Evolutionary conservation across 2,113 vertebrate species (phyloP), one percentile per base, ranked within the genome.

Genomic region (Hippopotamus amphibius): DNA sequence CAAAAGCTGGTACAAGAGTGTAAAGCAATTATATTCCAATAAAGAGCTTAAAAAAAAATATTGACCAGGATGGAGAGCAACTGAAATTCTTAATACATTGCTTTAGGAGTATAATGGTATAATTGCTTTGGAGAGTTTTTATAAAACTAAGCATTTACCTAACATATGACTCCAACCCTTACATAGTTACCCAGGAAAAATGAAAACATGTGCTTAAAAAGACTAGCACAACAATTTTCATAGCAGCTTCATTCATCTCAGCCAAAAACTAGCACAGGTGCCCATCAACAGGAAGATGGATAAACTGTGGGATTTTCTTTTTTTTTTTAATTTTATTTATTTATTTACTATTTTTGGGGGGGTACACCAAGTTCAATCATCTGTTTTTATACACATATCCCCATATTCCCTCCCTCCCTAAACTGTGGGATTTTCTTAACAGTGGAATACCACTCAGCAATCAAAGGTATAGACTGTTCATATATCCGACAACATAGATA

Each of bases 101-200:
- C 76, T 63, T 84, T 59, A 53, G 30, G 28, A 61, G 26, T 53
- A 22, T 63, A 92, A 92, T 4, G 21, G 68, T 84, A 76, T 17
- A 93, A 84, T 24, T 63, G 13, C 68, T 84, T 84, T 84, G 48
- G 57, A 65, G 65, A 92, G 57, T 55, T 74, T 88, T 87, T 65
- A 65, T 48, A n/a, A 92, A 74, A 81, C 22, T 63, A 81, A 82
- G 46, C 2, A 87, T 86, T 71, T 72, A 65, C 9, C 17, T 65
- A 65, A 80, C 10, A n/a, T 63, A 57, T 30, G 22, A 87, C 50
- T 79, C 91, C 17, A n/a, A 11, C 22, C 57, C 41, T 72, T 84
- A 80, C 33, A 61, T 65, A 71, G 13, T 30, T 82, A 92, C 33
- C 55, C 21, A 72, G 37, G 30, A 72, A 41, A 77, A 88, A 92